Evolutionary conservation across 2,888 invertebrate genomes (phyloP).

Genomic region (Sinotaia quadrata): DNA sequence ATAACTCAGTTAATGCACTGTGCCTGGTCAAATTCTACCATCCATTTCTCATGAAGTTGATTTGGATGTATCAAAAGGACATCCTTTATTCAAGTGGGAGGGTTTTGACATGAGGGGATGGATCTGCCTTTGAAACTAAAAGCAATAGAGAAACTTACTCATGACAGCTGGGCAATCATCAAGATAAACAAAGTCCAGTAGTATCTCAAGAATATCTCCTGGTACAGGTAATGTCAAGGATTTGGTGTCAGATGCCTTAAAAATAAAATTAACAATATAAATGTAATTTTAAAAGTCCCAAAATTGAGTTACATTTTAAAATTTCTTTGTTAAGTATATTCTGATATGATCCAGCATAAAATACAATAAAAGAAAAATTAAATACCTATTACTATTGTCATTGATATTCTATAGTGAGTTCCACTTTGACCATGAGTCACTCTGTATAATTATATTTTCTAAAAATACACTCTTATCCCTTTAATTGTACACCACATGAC

Average conservation of each 20-base stretch:
- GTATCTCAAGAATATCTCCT: slow-evolving; percentile 77
- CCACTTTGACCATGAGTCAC: no score
- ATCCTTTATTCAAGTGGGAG: not conserved
- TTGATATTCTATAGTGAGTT: no score
- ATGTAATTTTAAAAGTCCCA: no score
- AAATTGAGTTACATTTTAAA: no score
- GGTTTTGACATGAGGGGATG: not conserved
- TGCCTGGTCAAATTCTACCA: not conserved
- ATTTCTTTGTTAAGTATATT: not conserved
- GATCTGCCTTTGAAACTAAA: not conserved
- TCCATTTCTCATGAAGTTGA: not conserved
- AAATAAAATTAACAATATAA: no score
- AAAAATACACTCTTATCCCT: no score
- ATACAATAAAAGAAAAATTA: not conserved
- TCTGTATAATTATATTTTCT: no score
- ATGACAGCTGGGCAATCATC: slow-evolving; percentile 76
- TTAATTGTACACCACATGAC: no score
- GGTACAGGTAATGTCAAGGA: slow-evolving; percentile 78
- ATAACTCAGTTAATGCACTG: no score
- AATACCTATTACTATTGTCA: not conserved
- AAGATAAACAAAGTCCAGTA: slow-evolving; percentile 84
- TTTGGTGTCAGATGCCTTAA: slow-evolving; percentile 76
- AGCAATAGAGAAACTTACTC: no score
- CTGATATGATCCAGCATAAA: not conserved
- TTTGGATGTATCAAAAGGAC: not conserved